phyloP scores from a whole-genome alignment of 2,888 invertebrate genomes.

The Platerodrilus igneus region DNA sequence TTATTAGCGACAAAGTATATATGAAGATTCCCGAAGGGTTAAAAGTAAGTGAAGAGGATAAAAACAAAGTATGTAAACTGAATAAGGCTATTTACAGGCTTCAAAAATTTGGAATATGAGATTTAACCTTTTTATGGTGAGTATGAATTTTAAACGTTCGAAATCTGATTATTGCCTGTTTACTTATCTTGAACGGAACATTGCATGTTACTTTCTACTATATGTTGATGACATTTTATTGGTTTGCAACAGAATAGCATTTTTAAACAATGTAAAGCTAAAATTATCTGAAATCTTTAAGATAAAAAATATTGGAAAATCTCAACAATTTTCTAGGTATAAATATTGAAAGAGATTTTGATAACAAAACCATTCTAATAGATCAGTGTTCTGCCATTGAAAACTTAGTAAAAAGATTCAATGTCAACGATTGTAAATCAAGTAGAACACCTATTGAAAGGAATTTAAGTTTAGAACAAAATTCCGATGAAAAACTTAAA shows the following conservation, averaged over 20 bases:
- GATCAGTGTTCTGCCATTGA: slow-evolving; percentile 4
- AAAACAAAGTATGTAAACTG: slow-evolving; percentile 5
- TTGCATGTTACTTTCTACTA: slow-evolving; percentile 3
- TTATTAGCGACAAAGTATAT: slow-evolving; percentile 2
- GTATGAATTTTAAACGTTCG: slow-evolving; percentile 2
- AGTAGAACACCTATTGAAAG: not conserved
- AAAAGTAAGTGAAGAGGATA: not conserved
- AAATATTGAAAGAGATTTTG: slow-evolving; percentile 5
- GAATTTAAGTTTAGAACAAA: slow-evolving; percentile 3
- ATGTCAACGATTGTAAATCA: slow-evolving; percentile 2
- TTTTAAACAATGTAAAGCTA: not conserved
- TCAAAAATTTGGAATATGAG: slow-evolving; percentile 7
- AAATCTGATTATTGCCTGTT: slow-evolving; percentile 9
- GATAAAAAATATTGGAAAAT: slow-evolving; percentile 1
- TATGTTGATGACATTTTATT: slow-evolving; percentile 7
- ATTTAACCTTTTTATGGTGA: slow-evolving; percentile 1
- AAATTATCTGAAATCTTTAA: slow-evolving; percentile 6
- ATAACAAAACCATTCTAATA: not conserved
- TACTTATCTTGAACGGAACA: not conserved
- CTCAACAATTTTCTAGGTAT: slow-evolving; percentile 2
- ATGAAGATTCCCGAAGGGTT: slow-evolving; percentile 5
- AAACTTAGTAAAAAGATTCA: too few relatives aligned
- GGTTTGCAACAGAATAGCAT: not conserved
- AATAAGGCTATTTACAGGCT: slow-evolving; percentile 7
- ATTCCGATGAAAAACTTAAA: too few relatives aligned